Percentiles rank a stretch among this genome's conserved stretches.
Conservation (phyloP, 2,797 vertebrate genomes). For the Parauchenoglanis punctatus region DNA sequence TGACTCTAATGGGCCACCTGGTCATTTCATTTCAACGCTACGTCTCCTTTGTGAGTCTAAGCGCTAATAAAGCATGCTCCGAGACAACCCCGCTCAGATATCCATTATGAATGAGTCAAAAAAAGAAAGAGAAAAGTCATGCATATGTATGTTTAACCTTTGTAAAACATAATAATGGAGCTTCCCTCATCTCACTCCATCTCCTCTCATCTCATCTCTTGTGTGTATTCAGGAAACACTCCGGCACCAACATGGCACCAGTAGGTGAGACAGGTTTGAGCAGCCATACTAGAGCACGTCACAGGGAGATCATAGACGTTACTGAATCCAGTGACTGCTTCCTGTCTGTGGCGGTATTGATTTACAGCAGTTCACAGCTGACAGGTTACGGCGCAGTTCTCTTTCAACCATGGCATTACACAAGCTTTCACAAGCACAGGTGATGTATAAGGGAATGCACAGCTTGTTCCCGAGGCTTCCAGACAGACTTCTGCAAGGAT, state of each 20-base stretch:
- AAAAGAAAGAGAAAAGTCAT: conserved; percentile 33
- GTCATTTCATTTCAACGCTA: conserved; percentile 56
- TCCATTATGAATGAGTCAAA: conserved; percentile 46
- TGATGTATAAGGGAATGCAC: conserved; percentile 72
- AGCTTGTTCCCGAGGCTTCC: conserved; percentile 71
- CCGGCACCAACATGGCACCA: neutral
- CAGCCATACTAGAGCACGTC: neutral
- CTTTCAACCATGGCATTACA: conserved; percentile 74
- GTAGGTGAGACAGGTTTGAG: conserved; percentile 1
- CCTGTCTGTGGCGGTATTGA: conserved; percentile 28
- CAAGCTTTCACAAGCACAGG: conserved; percentile 71
- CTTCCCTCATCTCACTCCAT: neutral
- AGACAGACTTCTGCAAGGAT: conserved; percentile 69
- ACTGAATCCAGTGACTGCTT: conserved; percentile 31
- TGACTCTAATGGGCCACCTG: conserved; percentile 71
- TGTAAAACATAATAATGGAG: conserved; percentile 31
- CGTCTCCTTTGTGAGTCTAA: conserved; percentile 49
- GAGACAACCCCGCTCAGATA: conserved; percentile 53
- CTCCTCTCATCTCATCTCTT: neutral
- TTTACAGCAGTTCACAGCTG: conserved; percentile 53
- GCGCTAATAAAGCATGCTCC: conserved; percentile 54
- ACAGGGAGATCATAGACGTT: conserved; percentile 2
- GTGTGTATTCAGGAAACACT: neutral
- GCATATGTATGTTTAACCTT: conserved; percentile 53
- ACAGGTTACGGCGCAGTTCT: conserved; percentile 69